phyloP scores from a whole-genome alignment of 2,888 invertebrate species.

The Dolichopus griseipennis region DNA sequence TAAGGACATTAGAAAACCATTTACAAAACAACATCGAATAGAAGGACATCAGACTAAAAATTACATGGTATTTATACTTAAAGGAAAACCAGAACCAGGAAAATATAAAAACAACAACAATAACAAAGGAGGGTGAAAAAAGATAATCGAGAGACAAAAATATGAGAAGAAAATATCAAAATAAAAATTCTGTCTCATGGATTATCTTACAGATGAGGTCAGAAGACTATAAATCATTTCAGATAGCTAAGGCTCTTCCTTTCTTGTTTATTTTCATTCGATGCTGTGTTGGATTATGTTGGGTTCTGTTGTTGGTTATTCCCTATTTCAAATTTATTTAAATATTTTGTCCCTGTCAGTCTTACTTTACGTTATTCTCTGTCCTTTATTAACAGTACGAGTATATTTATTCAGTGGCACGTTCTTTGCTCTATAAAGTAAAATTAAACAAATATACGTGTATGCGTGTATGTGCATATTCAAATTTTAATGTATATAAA shows the following conservation, averaged over 20 bases:
- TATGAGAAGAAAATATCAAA: neutral
- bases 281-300: no score
- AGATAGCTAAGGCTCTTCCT: neutral
- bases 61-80: neutral
- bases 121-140: no score
- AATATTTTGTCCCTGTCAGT: neutral
- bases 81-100: neutral
- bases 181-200: neutral
- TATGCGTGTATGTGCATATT: neutral
- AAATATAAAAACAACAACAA: neutral
- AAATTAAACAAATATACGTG: neutral
- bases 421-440: neutral
- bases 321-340: no score
- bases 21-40: neutral
- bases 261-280: neutral
- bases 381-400: neutral
- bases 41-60: neutral
- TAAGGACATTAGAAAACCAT: neutral
- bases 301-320: neutral
- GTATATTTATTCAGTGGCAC: neutral
- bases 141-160: no score
- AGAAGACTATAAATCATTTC: neutral
- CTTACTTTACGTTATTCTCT: neutral
- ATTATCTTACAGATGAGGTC: constrained; percentile 1
- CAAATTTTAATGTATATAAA: no score